Conservation (phyloP, 2,888 invertebrate genomes). For the Bombyx huttoni region DNA sequence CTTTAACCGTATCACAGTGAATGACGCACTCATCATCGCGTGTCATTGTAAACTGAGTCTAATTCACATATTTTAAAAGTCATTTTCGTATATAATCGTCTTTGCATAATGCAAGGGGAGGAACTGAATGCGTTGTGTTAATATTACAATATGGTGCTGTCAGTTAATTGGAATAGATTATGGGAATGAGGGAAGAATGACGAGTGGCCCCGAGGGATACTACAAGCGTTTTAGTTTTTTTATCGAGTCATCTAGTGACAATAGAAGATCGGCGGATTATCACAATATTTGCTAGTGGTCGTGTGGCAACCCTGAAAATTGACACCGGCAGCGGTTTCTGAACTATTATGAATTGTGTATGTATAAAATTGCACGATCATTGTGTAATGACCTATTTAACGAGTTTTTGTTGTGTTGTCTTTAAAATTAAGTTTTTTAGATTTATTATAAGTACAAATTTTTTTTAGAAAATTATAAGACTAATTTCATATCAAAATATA, state of each 20-base stretch:
- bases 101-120: conserved; percentile 32
- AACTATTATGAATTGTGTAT: not conserved
- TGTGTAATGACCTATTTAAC: not conserved
- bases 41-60: conserved; percentile 10
- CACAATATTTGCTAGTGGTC: conserved; percentile 65
- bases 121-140: conserved; percentile 57
- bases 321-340: conserved; percentile 36
- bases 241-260: conserved; percentile 68
- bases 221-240: conserved; percentile 48
- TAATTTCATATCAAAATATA: not conserved
- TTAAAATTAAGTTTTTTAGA: too few species aligned
- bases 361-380: conserved; percentile 1
- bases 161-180: conserved; percentile 74
- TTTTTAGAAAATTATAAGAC: too few species aligned
- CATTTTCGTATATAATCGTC: conserved; percentile 11
- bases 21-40: conserved; percentile 11
- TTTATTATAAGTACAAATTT: too few species aligned
- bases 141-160: conserved; percentile 70
- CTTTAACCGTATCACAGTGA: conserved; percentile 34
- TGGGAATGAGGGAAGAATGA: conserved; percentile 61
- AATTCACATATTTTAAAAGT: conserved; percentile 9
- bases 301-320: conserved; percentile 47
- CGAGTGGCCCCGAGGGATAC: conserved; percentile 53
- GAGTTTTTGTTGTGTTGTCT: not conserved
- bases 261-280: conserved; percentile 53